Percentiles rank a stretch among this genome's conserved stretches.
Conservation (phyloP, 2,113 vertebrate genomes). For the Odocoileus hemionus region DNA sequence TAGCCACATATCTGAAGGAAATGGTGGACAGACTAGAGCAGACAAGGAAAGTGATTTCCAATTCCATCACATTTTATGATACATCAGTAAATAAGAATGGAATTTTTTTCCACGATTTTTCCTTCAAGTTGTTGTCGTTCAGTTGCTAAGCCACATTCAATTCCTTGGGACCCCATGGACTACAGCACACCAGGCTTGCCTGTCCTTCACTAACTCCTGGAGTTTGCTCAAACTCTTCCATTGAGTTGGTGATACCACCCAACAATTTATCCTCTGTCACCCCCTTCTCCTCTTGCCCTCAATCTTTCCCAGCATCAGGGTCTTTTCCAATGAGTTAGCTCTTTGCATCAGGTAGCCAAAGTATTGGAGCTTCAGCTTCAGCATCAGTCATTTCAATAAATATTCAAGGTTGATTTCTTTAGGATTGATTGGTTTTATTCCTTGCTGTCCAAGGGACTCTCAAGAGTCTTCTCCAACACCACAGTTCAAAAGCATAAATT, state of each 20-base stretch:
- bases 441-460: background rate
- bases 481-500: background rate
- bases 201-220: background rate
- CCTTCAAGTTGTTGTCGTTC: background rate
- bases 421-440: background rate
- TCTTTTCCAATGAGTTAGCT: background rate
- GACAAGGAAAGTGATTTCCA: background rate
- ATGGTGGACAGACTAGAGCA: background rate
- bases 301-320: background rate
- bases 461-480: background rate
- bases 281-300: background rate
- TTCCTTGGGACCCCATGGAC: background rate
- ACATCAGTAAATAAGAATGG: background rate
- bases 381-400: background rate
- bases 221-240: background rate
- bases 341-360: background rate
- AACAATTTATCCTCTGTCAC: background rate
- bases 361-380: background rate
- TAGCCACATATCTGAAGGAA: background rate
- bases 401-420: background rate
- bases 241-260: background rate
- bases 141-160: background rate
- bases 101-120: background rate
- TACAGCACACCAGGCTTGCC: background rate
- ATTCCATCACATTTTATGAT: background rate